phyloP scores from a whole-genome alignment of 64 coral and sea anemone genomes.

The Montipora cactus region DNA sequence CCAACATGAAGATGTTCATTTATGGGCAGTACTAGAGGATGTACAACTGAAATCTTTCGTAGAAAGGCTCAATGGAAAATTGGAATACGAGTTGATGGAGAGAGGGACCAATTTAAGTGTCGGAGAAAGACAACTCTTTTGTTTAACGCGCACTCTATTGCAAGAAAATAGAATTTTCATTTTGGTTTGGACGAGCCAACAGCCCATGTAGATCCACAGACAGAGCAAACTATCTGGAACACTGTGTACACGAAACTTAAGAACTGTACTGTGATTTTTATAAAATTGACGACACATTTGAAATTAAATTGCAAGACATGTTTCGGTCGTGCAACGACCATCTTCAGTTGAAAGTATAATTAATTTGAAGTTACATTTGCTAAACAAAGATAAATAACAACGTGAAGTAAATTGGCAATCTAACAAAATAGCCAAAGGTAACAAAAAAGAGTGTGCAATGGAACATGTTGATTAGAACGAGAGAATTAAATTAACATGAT shows the following conservation, averaged over 20 bases:
- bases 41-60: conserved; percentile 39
- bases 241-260: not conserved
- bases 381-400: no score
- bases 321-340: no score
- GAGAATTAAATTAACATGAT: no score
- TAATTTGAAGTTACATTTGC: no score
- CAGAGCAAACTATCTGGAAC: conserved; percentile 34
- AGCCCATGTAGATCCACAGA: conserved; percentile 33
- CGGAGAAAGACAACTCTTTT: conserved; percentile 59
- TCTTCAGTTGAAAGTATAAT: no score
- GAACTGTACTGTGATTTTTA: conserved; percentile 57
- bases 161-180: conserved; percentile 54
- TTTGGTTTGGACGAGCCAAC: conserved; percentile 52
- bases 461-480: no score
- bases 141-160: conserved; percentile 48
- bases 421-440: no score
- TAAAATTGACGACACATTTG: conserved; percentile 28
- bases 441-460: no score
- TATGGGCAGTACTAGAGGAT: conserved; percentile 46
- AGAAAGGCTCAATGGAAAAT: not conserved
- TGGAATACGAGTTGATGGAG: conserved; percentile 15
- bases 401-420: no score
- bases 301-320: not conserved
- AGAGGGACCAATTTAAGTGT: conserved; percentile 59
- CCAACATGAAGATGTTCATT: conserved; percentile 20